Base-by-base conservation (phyloP, 2,113 vertebrate species). In the Crotalus viridis region DNA sequence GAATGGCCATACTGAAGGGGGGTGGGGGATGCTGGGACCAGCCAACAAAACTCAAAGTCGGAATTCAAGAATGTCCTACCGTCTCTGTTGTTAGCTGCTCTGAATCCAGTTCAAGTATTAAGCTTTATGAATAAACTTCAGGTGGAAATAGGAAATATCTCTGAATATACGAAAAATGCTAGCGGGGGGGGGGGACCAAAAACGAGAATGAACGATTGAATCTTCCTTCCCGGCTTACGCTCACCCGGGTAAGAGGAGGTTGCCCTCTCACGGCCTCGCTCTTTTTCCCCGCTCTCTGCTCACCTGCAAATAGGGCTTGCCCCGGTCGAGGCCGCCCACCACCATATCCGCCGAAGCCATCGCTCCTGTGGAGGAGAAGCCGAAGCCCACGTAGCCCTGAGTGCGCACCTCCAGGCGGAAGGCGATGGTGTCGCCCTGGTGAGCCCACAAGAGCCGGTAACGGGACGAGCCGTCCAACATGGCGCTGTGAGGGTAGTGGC, bases 261-360 rank as follows among this genome's bases (percentile, higher is more conserved):
- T 15, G 43, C 5, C 33, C 52, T 15, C 8, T 24, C 39, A 19
- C 33, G 48, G 1, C 24, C 61, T 13, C 1, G 5, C 26, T 3
- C 26, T 5, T 17, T 17, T 10, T n/a, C 1, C 24, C 24, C 5
- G 0, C 3, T 24, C n/a, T 55, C 64, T 39, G 43, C 96, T 97
- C 96, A 98, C 98, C 98, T 98, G 98, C 46, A 98, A 97, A 93
- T 98, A 99, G 88, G 98, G 98, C 91, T 97, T 97, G 28, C 98
- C 98, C 87, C 96, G 95, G 91, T 97, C 97, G 92, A 99, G 97
- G 10, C 98, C 98, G 57, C 98, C 98, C 95, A 99, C 97, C 93
- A 98, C 97, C 95, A 98, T 97, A 96, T 98, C 98, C 0, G 98
- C 98, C 0, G 96, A 95, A 26, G 98, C 97, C 98, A 98, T 99